These are phyloP conservation scores for Pteropus rufus DNA, from an alignment of 2,797 vertebrate species.

Conservation along the genomic window DNA sequence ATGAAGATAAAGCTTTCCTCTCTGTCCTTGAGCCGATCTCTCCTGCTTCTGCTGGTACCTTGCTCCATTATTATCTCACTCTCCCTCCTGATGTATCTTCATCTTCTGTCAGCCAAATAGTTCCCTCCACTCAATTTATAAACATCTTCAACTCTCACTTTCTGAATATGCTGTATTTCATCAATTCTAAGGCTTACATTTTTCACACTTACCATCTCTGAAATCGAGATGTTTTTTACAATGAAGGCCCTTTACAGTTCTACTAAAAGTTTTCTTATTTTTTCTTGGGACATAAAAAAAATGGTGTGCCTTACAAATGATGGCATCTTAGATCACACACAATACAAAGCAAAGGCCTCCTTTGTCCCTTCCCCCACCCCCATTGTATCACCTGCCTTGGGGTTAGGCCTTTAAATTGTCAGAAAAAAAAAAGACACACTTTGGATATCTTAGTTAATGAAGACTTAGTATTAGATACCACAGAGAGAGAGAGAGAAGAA, in stretches of 20 bases:
- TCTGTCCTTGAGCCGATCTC: not conserved
- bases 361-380: not conserved
- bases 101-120: not conserved
- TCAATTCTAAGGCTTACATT: not conserved
- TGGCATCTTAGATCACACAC: not conserved
- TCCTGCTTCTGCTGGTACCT: not conserved
- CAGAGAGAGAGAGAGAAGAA: not conserved
- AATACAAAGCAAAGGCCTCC: not conserved
- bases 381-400: not conserved
- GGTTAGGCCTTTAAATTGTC: not conserved
- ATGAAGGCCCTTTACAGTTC: not conserved
- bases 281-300: not conserved
- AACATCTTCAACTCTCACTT: not conserved
- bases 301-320: not conserved
- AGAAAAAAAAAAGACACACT: not conserved
- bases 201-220: not conserved
- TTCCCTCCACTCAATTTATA: not conserved
- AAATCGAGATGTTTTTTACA: not conserved
- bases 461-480: not conserved
- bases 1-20: not conserved
- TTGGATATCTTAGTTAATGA: not conserved
- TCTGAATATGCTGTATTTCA: not conserved
- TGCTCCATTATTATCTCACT: not conserved
- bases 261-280: not conserved
- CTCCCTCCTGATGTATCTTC: not conserved